Base-by-base conservation (phyloP, 2,888 invertebrate genomes). In the Trichopria drosophilae region DNA sequence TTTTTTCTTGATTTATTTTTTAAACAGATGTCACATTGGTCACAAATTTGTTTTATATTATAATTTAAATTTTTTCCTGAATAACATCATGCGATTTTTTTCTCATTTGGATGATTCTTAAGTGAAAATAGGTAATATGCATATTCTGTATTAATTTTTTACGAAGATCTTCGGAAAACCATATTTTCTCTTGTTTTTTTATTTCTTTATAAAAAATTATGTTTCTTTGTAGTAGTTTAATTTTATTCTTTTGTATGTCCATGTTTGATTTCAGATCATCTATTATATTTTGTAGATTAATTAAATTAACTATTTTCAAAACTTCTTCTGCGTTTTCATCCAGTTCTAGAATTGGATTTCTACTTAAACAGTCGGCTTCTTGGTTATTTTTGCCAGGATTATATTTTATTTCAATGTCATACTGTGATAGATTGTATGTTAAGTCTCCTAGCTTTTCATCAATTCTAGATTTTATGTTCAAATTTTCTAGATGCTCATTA, bases 301-400 rank as follows among this genome's bases (percentile, higher is more conserved):
- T 53, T 10, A 52, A 37, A 24, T 58, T 58, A 18, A 58, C 53
- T n/a, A 47, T 47, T 52, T 49, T 59, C 40, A 55, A 40, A 9
- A 28, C 6, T 29, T 61, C 55, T 7, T 57, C 55, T 42, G 6
- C 24, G 12, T 61, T 53, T 34, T 58, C 54, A 9, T 47, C 3
- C 23, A 50, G 16, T 41, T 55, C 48, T 18, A 58, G 19, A 0
- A n/a, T n/a, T n/a, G n/a, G n/a, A n/a, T n/a, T n/a, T n/a, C n/a
- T n/a, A n/a, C n/a, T n/a, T n/a, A n/a, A n/a, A n/a, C n/a, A n/a
- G n/a, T n/a, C n/a, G n/a, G n/a, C n/a, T n/a, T n/a, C n/a, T n/a
- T n/a, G n/a, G 7, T 62, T 60, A 2, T 41, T 20, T 53, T 55
- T 59, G 6, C 56, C 60, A 13, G 57, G 57, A 1, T n/a, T n/a